These are phyloP conservation scores for Agriotes lineatus DNA, from an alignment of 2,888 invertebrate genomes.

Conservation along the genomic window DNA sequence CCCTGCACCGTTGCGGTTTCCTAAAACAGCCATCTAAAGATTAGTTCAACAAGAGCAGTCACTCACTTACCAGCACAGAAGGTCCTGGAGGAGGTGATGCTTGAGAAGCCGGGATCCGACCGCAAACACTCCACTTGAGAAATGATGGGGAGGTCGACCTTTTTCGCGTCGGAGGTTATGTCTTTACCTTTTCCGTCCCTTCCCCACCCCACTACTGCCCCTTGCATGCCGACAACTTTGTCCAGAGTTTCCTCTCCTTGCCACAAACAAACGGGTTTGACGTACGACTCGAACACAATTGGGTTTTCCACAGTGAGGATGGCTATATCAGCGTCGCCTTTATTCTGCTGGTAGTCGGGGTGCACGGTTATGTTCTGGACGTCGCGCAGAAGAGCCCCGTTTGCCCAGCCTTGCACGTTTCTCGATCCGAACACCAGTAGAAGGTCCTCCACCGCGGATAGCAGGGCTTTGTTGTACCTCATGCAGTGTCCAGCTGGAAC, in stretches of 20 bases:
- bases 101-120: conserved; percentile 63
- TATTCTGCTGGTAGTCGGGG: conserved; percentile 70
- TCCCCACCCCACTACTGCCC: conserved; percentile 73
- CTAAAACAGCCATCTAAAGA: too few species aligned
- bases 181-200: conserved; percentile 65
- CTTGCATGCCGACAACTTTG: conserved; percentile 58
- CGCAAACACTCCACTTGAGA: conserved; percentile 69
- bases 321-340: conserved; percentile 71
- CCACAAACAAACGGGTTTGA: conserved; percentile 75
- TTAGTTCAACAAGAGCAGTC: too few species aligned
- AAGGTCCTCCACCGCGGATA: conserved; percentile 54
- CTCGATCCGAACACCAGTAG: conserved; percentile 57
- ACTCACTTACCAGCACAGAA: conserved; percentile 73
- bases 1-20: too few species aligned
- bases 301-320: conserved; percentile 68
- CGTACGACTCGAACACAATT: conserved; percentile 68
- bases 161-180: conserved; percentile 67
- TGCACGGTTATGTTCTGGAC: conserved; percentile 69
- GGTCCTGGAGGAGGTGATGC: conserved; percentile 67
- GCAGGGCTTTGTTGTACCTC: conserved; percentile 41
- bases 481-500: conserved; percentile 61
- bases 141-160: conserved; percentile 69
- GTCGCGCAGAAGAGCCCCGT: conserved; percentile 54
- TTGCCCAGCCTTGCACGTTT: conserved; percentile 56
- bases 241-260: conserved; percentile 65